phyloP scores from a whole-genome alignment of 2,113 vertebrate species.

The Gadus macrocephalus region DNA sequence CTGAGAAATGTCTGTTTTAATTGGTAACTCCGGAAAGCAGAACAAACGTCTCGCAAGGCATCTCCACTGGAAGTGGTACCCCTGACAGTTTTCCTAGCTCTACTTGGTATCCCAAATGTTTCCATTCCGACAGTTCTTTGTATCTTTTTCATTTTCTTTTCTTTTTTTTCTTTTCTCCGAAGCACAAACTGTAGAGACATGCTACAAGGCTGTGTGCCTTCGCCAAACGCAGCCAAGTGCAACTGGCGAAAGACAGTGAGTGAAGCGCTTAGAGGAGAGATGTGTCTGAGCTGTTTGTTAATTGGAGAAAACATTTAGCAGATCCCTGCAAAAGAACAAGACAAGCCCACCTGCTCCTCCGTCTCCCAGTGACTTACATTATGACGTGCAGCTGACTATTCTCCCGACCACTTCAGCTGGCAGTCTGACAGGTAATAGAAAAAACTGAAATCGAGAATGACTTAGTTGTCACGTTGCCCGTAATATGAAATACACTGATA shows the following conservation, averaged over 20 bases:
- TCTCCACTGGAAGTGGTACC: too few species aligned
- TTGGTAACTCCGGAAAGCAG: too few species aligned
- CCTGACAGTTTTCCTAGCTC: too few species aligned
- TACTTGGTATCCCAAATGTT: background rate
- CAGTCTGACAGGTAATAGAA: conserved; percentile 17
- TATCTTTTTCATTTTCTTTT: conserved; percentile 2
- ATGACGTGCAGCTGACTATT: conserved; percentile 47
- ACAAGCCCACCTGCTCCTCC: conserved; percentile 61
- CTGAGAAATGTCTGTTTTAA: too few species aligned
- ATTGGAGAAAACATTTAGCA: conserved; percentile 59
- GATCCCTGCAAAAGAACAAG: conserved; percentile 48
- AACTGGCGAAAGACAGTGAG: conserved; percentile 9
- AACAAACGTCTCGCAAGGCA: too few species aligned
- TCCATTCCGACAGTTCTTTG: conserved; percentile 21
- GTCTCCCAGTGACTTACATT: conserved; percentile 44
- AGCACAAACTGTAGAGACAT: conserved; percentile 8
- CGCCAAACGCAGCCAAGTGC: background rate
- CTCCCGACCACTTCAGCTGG: conserved; percentile 47
- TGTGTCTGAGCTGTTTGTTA: conserved; percentile 52
- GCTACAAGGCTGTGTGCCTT: too few species aligned
- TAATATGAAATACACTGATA: conserved; percentile 35
- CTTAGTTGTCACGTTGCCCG: conserved; percentile 33
- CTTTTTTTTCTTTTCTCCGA: conserved; percentile 39
- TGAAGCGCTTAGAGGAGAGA: conserved; percentile 28
- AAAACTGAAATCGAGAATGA: conserved; percentile 24